A percentile compares a stretch with the other conserved stretches of the same genome.
phyloP scores from a whole-genome alignment of 2,888 invertebrate genomes.

The Pemphredon lugubris region DNA sequence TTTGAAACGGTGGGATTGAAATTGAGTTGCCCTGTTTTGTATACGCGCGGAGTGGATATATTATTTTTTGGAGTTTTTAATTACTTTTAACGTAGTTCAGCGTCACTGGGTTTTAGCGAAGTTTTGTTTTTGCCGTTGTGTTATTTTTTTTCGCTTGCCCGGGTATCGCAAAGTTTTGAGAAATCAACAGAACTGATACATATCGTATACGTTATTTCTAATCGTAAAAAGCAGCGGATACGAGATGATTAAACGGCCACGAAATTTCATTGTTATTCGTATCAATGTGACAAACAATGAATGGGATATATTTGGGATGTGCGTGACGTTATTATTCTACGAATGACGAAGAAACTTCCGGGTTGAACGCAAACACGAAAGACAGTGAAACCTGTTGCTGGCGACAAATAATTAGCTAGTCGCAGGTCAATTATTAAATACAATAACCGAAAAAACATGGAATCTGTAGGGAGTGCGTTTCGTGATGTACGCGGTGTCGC shows the following conservation, averaged over 20 bases:
- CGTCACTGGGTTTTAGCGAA: too few species aligned
- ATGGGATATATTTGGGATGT: neutral
- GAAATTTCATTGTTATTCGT: neutral
- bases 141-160: too few species aligned
- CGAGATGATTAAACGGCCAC: neutral
- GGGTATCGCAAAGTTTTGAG: too few species aligned
- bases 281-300: neutral
- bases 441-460: conserved; percentile 3
- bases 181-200: too few species aligned
- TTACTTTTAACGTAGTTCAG: too few species aligned
- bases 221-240: too few species aligned
- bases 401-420: conserved; percentile 52
- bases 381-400: conserved; percentile 61
- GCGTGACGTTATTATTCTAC: conserved; percentile 39
- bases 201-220: too few species aligned
- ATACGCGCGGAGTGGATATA: too few species aligned
- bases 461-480: conserved; percentile 4
- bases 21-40: too few species aligned
- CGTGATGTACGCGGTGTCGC: conserved; percentile 2
- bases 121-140: too few species aligned
- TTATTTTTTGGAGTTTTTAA: too few species aligned
- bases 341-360: conserved; percentile 36
- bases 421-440: conserved; percentile 32
- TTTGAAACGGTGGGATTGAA: too few species aligned
- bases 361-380: conserved; percentile 33